phyloP scores from a whole-genome alignment of 2,113 vertebrate species.

The Tauraco erythrolophus region DNA sequence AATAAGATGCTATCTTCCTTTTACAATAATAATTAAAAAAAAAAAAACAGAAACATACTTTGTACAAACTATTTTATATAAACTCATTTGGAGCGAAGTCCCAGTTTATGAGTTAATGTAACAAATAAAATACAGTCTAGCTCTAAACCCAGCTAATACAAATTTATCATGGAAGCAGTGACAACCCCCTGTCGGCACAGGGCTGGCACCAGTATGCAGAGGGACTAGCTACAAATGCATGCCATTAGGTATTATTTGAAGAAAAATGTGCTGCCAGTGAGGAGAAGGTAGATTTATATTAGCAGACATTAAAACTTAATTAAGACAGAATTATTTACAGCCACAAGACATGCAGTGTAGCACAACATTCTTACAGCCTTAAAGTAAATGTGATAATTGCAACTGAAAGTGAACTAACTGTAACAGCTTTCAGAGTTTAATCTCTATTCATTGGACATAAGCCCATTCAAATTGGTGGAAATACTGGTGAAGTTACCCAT shows the following conservation, averaged over 20 bases:
- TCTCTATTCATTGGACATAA: background rate
- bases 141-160: background rate
- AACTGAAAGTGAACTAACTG: background rate
- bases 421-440: background rate
- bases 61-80: background rate
- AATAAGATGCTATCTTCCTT: background rate
- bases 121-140: background rate
- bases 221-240: background rate
- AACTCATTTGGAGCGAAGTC: background rate
- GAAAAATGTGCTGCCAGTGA: background rate
- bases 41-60: background rate
- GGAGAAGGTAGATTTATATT: background rate
- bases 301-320: background rate
- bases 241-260: background rate
- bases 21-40: background rate
- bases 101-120: background rate
- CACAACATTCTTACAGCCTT: background rate
- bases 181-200: background rate
- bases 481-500: background rate
- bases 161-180: constrained; percentile 1
- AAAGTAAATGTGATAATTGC: background rate
- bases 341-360: background rate
- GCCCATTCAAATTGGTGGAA: background rate
- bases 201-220: background rate
- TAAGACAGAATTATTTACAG: constrained; percentile 13